A percentile compares a stretch with the other conserved stretches of the same genome.
phyloP scores from a whole-genome alignment of 2,797 vertebrate genomes.

The Oreonectes daqikongensis region DNA sequence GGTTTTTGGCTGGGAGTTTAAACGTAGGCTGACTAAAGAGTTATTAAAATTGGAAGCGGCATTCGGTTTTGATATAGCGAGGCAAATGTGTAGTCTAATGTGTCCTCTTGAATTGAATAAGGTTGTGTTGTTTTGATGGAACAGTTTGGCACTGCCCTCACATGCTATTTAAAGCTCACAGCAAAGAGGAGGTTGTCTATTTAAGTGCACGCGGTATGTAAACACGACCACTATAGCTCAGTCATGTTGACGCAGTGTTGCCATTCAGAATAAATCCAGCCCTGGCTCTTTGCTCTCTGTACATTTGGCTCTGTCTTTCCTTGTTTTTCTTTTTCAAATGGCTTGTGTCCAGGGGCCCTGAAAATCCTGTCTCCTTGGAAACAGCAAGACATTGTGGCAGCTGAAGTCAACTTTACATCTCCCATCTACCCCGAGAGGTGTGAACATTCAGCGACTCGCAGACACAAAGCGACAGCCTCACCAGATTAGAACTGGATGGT shows the following conservation, averaged over 20 bases:
- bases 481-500: background rate
- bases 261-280: constrained; percentile 30
- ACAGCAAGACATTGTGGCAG: constrained; percentile 60
- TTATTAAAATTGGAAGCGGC: constrained; percentile 25
- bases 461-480: constrained; percentile 7
- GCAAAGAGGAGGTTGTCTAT: constrained; percentile 3
- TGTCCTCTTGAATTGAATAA: constrained; percentile 28
- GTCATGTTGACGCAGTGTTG: constrained; percentile 1
- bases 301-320: constrained; percentile 51
- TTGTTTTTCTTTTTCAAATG: constrained; percentile 56
- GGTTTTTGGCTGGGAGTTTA: constrained; percentile 33
- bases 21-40: constrained; percentile 19
- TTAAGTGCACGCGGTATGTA: constrained; percentile 16
- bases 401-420: constrained; percentile 56
- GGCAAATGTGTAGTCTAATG: constrained; percentile 28
- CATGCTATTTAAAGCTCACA: constrained; percentile 21
- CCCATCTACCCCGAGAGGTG: constrained; percentile 56
- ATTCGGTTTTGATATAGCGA: constrained; percentile 28
- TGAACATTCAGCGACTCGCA: constrained; percentile 33
- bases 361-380: constrained; percentile 74
- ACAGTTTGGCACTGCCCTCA: constrained; percentile 21
- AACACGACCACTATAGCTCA: constrained; percentile 21
- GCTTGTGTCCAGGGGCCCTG: constrained; percentile 66
- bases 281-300: constrained; percentile 28
- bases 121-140: constrained; percentile 40